Evolutionary conservation across 1,140 invertebrate species (phyloP).

Genomic region (Platorchestia sp.): DNA sequence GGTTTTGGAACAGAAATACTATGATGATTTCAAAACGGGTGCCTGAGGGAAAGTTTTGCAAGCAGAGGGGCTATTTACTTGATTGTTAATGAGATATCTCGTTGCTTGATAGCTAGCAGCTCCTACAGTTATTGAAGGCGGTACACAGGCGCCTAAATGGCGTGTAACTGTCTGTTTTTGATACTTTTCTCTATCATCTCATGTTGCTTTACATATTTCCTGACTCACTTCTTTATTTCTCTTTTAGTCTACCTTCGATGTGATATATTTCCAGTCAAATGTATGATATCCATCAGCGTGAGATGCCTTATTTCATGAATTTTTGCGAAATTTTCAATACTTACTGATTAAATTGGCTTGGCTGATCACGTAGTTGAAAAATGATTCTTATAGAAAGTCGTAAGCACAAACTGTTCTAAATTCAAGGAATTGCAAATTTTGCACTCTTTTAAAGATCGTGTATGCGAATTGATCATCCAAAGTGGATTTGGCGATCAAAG

Average conservation of each 20-base stretch:
- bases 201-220: neutral
- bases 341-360: neutral
- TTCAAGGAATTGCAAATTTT: neutral
- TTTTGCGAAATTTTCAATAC: neutral
- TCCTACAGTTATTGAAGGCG: neutral
- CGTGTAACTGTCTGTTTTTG: neutral
- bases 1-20: too few species aligned
- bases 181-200: neutral
- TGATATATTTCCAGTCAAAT: neutral
- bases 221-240: neutral
- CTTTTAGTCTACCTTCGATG: neutral
- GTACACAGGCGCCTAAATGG: neutral
- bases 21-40: neutral
- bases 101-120: neutral
- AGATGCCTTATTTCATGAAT: neutral
- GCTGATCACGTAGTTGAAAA: neutral
- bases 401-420: neutral
- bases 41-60: neutral
- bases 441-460: neutral
- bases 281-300: neutral
- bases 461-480: neutral
- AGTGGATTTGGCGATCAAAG: neutral
- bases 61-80: neutral
- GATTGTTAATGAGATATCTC: neutral
- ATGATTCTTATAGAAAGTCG: neutral